Evolutionary conservation across 2,797 vertebrate genomes (phyloP).

Genomic region (Mormyrus proboscirostris): DNA sequence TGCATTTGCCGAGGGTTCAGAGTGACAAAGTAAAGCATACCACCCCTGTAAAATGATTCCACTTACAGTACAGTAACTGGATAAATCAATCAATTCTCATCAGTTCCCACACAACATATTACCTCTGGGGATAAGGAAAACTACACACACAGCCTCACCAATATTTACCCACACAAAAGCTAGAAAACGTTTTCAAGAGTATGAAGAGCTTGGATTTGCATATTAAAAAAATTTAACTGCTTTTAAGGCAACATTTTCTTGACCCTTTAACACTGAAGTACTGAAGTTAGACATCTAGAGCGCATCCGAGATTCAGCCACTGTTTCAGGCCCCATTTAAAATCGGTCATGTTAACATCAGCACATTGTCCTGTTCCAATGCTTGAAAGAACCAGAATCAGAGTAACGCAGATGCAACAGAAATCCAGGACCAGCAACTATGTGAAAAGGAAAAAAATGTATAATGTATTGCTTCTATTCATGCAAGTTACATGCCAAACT

Average conservation of each 20-base stretch:
- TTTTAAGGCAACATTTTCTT: background rate
- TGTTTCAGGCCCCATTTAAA: background rate
- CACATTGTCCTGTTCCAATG: background rate
- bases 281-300: background rate
- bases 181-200: background rate
- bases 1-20: background rate
- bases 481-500: background rate
- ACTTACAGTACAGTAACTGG: background rate
- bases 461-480: background rate
- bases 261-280: background rate
- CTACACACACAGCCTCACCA: background rate
- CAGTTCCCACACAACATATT: background rate
- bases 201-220: background rate
- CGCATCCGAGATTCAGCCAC: background rate
- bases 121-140: background rate
- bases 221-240: background rate
- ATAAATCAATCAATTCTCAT: background rate
- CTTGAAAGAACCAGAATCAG: background rate
- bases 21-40: background rate
- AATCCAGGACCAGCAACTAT: background rate
- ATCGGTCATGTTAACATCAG: background rate
- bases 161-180: background rate
- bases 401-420: background rate
- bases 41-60: background rate
- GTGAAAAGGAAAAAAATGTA: background rate